These are phyloP conservation scores for Caenorhabditis doughertyi DNA, from an alignment of 2,888 invertebrate genomes.

Conservation along the genomic window DNA sequence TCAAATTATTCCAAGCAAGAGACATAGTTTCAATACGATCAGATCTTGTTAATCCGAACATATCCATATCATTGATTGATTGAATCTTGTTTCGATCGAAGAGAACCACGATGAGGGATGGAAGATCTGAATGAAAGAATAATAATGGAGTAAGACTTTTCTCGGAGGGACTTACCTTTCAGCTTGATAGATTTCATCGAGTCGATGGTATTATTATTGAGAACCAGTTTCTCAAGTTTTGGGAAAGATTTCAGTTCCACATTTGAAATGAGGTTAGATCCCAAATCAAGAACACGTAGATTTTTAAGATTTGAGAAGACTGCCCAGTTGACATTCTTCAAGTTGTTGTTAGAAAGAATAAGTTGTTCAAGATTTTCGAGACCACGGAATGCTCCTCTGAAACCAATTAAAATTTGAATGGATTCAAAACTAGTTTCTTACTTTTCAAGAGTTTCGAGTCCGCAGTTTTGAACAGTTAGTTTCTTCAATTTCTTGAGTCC, in stretches of 20 bases:
- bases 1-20: constrained; percentile 71
- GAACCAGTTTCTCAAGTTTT: constrained; percentile 75
- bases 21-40: constrained; percentile 65
- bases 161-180: constrained; percentile 19
- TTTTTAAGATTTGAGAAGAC: constrained; percentile 76
- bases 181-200: constrained; percentile 66
- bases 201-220: constrained; percentile 80
- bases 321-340: constrained; percentile 73
- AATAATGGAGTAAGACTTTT: not conserved
- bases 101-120: constrained; percentile 69
- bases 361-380: constrained; percentile 82
- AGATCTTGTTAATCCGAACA: constrained; percentile 68
- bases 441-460: constrained; percentile 39
- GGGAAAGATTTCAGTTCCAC: constrained; percentile 68
- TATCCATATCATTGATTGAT: constrained; percentile 74
- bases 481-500: constrained; percentile 46
- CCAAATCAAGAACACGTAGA: constrained; percentile 83
- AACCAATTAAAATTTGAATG: not conserved
- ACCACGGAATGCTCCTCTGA: constrained; percentile 76
- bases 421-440: not conserved
- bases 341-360: constrained; percentile 76
- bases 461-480: constrained; percentile 34
- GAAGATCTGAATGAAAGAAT: constrained; percentile 71
- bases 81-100: constrained; percentile 76
- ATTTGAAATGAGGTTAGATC: constrained; percentile 81